A percentile compares a stretch with the other conserved stretches of the same genome.
Conservation (phyloP, 2,113 vertebrate species). For the Boulengeromyrus knoepffleri region DNA sequence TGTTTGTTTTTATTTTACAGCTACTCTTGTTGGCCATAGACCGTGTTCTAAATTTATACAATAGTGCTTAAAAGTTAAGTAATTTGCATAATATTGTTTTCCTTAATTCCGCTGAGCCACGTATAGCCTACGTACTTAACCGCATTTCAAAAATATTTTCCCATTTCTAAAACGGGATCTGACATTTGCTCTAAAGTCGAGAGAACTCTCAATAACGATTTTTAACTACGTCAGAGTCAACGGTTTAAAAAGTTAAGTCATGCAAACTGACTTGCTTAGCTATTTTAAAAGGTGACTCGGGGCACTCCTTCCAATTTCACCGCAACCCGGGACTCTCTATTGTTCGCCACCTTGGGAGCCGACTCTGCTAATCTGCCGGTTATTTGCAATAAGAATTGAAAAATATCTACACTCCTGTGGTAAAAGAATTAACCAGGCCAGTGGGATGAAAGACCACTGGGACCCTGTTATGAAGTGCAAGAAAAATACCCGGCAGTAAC, state of each 20-base stretch:
- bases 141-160: not conserved
- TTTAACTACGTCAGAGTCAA: not conserved
- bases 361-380: slow-evolving; percentile 59
- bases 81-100: not conserved
- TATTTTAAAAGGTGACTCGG: slow-evolving; percentile 46
- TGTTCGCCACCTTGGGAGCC: slow-evolving; percentile 60
- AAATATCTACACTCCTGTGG: slow-evolving; percentile 47
- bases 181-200: slow-evolving; percentile 1
- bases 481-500: not conserved
- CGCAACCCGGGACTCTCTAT: slow-evolving; percentile 62
- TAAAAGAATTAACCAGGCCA: slow-evolving; percentile 34
- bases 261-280: slow-evolving; percentile 42
- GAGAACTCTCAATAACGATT: not conserved
- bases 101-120: not conserved
- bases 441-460: slow-evolving; percentile 30
- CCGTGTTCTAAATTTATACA: not conserved
- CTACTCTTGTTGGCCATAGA: not conserved
- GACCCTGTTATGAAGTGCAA: slow-evolving; percentile 26
- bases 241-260: slow-evolving; percentile 22
- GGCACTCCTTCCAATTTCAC: slow-evolving; percentile 43
- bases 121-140: not conserved
- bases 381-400: slow-evolving; percentile 55
- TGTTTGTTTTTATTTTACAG: not conserved
- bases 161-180: not conserved
- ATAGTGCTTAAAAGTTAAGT: not conserved